Conservation (phyloP, 2,113 vertebrate genomes). For the Azemiops feae region DNA sequence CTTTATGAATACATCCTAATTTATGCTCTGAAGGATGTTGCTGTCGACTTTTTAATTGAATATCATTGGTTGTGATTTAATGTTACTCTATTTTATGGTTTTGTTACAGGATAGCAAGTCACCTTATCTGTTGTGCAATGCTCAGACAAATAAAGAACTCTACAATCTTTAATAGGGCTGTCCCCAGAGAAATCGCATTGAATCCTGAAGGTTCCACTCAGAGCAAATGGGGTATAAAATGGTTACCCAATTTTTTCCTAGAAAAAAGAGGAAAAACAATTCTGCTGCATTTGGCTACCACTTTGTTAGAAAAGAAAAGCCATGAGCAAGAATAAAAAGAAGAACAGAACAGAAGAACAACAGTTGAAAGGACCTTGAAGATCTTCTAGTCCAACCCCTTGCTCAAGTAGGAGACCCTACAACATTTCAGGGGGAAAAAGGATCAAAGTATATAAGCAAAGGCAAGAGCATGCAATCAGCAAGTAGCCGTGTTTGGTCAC, state of each 20-base stretch:
- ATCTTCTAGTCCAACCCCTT: too few species aligned
- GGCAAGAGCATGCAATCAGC: background rate
- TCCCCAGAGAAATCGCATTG: background rate
- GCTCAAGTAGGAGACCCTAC: too few species aligned
- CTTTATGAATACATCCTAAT: background rate
- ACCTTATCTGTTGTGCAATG: background rate
- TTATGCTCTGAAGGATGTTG: background rate
- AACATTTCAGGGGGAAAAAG: too few species aligned
- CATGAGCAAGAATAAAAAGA: background rate
- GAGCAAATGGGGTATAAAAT: background rate
- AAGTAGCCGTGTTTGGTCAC: background rate
- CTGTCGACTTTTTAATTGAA: background rate
- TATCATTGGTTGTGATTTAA: background rate
- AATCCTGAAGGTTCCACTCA: background rate
- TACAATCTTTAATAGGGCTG: background rate
- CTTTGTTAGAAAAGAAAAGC: background rate
- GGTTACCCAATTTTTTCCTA: background rate
- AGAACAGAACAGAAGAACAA: background rate
- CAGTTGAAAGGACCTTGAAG: too few species aligned
- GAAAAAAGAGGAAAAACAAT: background rate
- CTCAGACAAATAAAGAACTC: background rate
- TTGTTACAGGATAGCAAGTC: background rate
- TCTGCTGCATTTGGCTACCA: background rate
- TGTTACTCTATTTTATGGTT: background rate
- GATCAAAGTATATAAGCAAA: background rate